These are phyloP conservation scores for Saturnia pavonia DNA, from an alignment of 2,888 invertebrate genomes.

Conservation along the genomic window DNA sequence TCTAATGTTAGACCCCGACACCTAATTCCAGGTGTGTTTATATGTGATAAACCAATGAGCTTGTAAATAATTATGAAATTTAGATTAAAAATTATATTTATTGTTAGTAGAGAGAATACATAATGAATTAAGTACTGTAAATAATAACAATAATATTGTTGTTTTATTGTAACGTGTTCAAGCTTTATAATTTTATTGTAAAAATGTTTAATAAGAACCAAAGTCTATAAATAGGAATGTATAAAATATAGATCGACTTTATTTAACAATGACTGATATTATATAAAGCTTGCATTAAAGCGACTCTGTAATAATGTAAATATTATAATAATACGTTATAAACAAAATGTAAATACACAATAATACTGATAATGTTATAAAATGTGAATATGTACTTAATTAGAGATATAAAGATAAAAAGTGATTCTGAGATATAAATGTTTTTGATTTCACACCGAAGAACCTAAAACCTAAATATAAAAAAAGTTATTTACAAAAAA, in stretches of 20 bases:
- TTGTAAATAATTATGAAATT: conserved; percentile 73
- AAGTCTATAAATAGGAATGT: conserved; percentile 35
- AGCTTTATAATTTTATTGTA: conserved; percentile 54
- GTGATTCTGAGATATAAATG: conserved; percentile 47
- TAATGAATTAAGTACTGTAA: conserved; percentile 39
- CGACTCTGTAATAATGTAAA: conserved; percentile 53
- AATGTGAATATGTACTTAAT: conserved; percentile 62
- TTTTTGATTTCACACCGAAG: conserved; percentile 30
- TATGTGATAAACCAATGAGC: conserved; percentile 80
- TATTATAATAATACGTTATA: conserved; percentile 57
- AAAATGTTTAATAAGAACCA: conserved; percentile 31
- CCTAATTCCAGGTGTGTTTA: conserved; percentile 53
- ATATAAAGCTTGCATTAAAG: conserved; percentile 41
- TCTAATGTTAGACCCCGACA: conserved; percentile 48
- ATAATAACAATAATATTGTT: conserved; percentile 60
- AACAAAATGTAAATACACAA: conserved; percentile 43
- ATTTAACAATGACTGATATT: conserved; percentile 65
- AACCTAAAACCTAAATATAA: too few species aligned
- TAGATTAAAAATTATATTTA: conserved; percentile 67
- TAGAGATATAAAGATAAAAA: conserved; percentile 60
- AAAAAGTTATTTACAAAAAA: background rate
- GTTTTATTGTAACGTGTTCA: conserved; percentile 73
- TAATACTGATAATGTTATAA: conserved; percentile 45
- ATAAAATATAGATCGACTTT: conserved; percentile 32
- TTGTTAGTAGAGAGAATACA: conserved; percentile 52